Evolutionary conservation across 53 echinoderm and acorn worm genomes (phyloP), one percentile per base, ranked within the genome.

Genomic region (Patiria pectinifera): DNA sequence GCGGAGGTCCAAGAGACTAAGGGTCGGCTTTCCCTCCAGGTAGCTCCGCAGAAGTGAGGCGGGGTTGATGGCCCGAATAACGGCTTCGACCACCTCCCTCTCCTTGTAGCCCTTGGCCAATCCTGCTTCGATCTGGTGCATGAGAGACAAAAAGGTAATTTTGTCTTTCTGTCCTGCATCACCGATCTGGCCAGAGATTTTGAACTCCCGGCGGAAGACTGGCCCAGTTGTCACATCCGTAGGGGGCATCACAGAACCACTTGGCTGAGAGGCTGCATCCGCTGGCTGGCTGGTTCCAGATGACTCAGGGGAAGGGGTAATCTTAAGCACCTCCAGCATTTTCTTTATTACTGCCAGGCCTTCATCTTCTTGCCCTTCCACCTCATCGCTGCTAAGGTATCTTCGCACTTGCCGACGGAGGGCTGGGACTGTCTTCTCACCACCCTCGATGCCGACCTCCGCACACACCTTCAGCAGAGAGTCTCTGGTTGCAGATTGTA

Each of bases 21-120:
- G 69, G 3, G 71, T 66, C 0, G 78, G 18, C 47, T 91, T 86
- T 60, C 94, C 89, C 84, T 94, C 92, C 59, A 95, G 78, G 79
- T 94, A 92, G 81, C 89, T 86, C 9, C 91, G 80, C 11, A 95
- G 86, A 60, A 16, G 85, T 90, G 45, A 60, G 24, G 85, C 90
- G 45, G n/a, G n/a, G n/a, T n/a, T n/a, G n/a, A n/a, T n/a, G n/a
- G n/a, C n/a, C n/a, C n/a, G 71, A 14, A 89, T 85, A 8, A 95
- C 90, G 25, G 92, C 92, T 48, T 78, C 6, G 0, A 86, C 72
- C 11, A 95, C 80, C 2, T 92, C 94, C 15, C 69, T 78, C 8
- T 84, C 78, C 0, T 22, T 60, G 59, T 89, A 92, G 4, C 87
- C 91, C 80, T 82, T 92, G 3, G 82, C 49, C 35, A 49, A 5